phyloP scores from a whole-genome alignment of 2,888 invertebrate genomes.

The Molorchus minor region DNA sequence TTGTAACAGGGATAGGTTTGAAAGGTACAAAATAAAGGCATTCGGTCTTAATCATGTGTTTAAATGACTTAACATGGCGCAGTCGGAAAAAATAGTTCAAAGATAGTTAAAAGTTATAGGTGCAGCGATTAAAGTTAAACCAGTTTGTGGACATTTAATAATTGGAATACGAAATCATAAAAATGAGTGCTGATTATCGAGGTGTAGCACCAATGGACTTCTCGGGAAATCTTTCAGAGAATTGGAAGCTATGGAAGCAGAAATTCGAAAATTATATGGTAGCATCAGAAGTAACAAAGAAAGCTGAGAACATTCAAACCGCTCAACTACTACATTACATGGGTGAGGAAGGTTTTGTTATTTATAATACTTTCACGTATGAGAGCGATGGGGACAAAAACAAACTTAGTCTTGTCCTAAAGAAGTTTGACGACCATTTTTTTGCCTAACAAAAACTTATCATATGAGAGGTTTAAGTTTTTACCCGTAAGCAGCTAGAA shows the following conservation, averaged over 20 bases:
- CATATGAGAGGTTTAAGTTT: conserved; percentile 39
- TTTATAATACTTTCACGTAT: conserved; percentile 40
- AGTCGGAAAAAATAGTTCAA: too few species aligned
- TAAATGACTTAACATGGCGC: too few species aligned
- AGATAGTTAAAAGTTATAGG: too few species aligned
- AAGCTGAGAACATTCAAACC: conserved; percentile 39
- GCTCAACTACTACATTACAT: conserved; percentile 44
- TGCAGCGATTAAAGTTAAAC: too few species aligned
- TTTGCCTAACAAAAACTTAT: conserved; percentile 37
- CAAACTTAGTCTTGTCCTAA: conserved; percentile 29
- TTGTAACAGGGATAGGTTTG: too few species aligned
- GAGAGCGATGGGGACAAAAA: conserved; percentile 29
- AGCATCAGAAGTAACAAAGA: conserved; percentile 39
- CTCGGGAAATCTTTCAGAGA: neutral
- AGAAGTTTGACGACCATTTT: conserved; percentile 40
- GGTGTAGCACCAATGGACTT: neutral
- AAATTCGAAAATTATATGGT: conserved; percentile 37
- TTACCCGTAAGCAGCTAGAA: conserved; percentile 26
- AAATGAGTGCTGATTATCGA: conserved; percentile 1
- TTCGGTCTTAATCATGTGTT: too few species aligned
- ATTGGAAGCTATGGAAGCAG: conserved; percentile 24
- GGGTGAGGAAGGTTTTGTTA: conserved; percentile 42
- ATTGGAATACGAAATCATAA: too few species aligned
- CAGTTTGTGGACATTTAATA: too few species aligned
- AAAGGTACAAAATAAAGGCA: too few species aligned